A percentile compares a stretch with the other conserved stretches of the same genome.
phyloP scores from a whole-genome alignment of 2,888 invertebrate species.

The Sarcophaga subvicina region DNA sequence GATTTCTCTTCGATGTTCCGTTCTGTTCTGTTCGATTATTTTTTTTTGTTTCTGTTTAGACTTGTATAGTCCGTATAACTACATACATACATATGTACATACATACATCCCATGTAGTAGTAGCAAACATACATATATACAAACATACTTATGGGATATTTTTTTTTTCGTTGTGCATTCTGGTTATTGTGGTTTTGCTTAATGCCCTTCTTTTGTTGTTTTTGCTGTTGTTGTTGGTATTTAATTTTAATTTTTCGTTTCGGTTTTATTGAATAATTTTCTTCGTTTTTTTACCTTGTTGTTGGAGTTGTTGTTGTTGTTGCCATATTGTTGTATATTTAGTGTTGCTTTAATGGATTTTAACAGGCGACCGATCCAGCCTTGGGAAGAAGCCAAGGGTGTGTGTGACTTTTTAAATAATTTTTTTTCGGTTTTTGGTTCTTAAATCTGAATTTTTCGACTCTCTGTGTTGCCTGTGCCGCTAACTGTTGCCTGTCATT shows the following conservation, averaged over 20 bases:
- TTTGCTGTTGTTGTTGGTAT: constrained; percentile 50
- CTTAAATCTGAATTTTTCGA: constrained; percentile 11
- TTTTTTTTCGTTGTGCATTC: constrained; percentile 14
- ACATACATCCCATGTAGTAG: not conserved
- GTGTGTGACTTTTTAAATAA: constrained; percentile 56
- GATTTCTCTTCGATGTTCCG: constrained; percentile 53
- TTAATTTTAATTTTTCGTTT: constrained; percentile 69
- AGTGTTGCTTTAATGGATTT: constrained; percentile 72
- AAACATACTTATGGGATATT: constrained; percentile 4
- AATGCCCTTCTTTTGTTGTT: constrained; percentile 53
- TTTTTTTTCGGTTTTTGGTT: constrained; percentile 45
- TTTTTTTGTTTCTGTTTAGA: constrained; percentile 15
- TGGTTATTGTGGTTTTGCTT: constrained; percentile 64
- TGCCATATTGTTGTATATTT: constrained; percentile 51
- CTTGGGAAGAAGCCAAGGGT: constrained; percentile 67
- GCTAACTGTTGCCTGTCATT: constrained; percentile 17
- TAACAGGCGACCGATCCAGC: constrained; percentile 71
- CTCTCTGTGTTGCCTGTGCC: constrained; percentile 56
- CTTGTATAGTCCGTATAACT: constrained; percentile 38
- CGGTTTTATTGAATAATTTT: constrained; percentile 70
- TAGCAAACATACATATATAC: not conserved
- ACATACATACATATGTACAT: constrained; percentile 31
- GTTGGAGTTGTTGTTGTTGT: not conserved
- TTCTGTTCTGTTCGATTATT: constrained; percentile 30
- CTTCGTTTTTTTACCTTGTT: constrained; percentile 23